These are phyloP conservation scores for Cyrtonyx montezumae DNA, from an alignment of 2,113 vertebrate species.

Conservation along the genomic window DNA sequence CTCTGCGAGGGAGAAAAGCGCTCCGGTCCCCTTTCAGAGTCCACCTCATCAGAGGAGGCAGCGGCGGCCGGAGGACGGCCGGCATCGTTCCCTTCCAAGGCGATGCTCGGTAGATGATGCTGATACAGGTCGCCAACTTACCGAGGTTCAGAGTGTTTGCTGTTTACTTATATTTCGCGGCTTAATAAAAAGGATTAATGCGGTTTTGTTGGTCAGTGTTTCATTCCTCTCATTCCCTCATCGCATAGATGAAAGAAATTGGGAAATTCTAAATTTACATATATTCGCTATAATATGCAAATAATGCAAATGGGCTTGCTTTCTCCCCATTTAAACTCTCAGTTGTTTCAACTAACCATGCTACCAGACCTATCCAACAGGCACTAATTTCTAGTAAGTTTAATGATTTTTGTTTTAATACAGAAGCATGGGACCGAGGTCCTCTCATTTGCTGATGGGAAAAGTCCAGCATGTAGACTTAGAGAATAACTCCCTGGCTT, in stretches of 20 bases:
- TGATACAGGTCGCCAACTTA: constrained; percentile 5
- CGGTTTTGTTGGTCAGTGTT: constrained; percentile 31
- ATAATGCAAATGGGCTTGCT: not conserved
- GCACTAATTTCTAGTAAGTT: not conserved
- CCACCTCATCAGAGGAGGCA: not conserved
- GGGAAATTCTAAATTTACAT: not conserved
- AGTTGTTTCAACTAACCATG: not conserved
- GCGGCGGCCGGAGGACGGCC: not conserved
- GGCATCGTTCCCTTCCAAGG: not conserved
- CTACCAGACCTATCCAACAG: not conserved
- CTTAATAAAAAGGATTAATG: constrained; percentile 33
- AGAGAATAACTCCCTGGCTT: rapidly evolving
- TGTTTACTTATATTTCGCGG: not conserved
- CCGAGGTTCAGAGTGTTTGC: not conserved
- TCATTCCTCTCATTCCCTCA: not conserved
- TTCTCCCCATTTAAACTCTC: rapidly evolving
- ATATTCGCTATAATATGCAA: not conserved
- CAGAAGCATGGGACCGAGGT: not conserved
- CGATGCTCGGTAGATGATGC: not conserved
- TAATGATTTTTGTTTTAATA: not conserved
- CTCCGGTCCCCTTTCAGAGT: not conserved
- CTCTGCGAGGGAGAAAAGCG: not conserved
- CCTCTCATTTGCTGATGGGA: not conserved
- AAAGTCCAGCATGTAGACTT: not conserved
- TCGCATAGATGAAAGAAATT: constrained; percentile 10